Percentiles rank a stretch among this genome's conserved stretches.
These are phyloP conservation scores for Hippocampus zosterae DNA, from an alignment of 2,113 vertebrate species.

Conservation along the genomic window DNA sequence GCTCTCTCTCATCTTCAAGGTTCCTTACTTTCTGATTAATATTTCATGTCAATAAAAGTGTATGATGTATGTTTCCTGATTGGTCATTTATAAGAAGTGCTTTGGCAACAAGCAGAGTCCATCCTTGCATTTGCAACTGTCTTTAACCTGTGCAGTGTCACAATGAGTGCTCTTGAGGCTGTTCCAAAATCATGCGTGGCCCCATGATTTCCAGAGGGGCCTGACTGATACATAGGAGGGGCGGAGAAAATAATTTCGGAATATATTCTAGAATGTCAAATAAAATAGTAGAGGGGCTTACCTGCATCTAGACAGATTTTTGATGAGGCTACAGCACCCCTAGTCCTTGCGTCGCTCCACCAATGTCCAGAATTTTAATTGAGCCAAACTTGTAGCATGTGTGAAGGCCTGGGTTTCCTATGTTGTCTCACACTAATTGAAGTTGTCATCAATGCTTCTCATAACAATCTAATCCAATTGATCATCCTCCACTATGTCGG, in stretches of 20 bases:
- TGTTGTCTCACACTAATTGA: slow-evolving; percentile 23
- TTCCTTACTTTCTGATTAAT: neutral
- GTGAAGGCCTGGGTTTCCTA: neutral
- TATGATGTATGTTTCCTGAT: neutral
- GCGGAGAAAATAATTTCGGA: too few relatives aligned
- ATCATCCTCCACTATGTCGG: slow-evolving; percentile 24
- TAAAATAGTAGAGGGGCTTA: too few relatives aligned
- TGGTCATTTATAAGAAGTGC: neutral
- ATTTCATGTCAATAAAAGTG: neutral
- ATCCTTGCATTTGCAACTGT: neutral
- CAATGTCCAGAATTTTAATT: neutral
- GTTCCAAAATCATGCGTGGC: neutral
- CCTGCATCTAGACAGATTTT: neutral
- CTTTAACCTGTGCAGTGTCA: neutral
- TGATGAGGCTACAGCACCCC: too few relatives aligned
- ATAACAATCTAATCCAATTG: slow-evolving; percentile 58
- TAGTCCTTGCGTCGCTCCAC: too few relatives aligned
- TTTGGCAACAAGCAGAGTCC: slow-evolving; percentile 9
- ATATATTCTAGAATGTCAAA: too few relatives aligned
- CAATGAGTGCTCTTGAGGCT: neutral
- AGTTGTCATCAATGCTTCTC: slow-evolving; percentile 48
- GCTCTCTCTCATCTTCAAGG: neutral
- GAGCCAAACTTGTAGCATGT: neutral
- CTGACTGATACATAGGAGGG: too few relatives aligned
- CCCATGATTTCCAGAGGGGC: too few relatives aligned